A percentile compares a stretch with the other conserved stretches of the same genome.
phyloP scores from a whole-genome alignment of 2,797 vertebrate genomes.

The Thaleichthys pacificus region DNA sequence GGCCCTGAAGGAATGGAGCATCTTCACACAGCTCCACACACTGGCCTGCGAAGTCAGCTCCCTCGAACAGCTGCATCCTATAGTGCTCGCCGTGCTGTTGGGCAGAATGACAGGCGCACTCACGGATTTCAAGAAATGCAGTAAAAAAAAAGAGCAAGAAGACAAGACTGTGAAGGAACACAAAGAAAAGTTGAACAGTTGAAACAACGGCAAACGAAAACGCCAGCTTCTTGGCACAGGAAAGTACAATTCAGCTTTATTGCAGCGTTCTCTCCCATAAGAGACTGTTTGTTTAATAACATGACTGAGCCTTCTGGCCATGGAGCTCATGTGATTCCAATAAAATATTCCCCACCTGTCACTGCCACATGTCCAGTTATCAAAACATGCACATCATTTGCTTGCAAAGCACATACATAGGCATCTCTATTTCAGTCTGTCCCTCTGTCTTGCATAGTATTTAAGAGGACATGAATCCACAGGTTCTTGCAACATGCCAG shows the following conservation, averaged over 20 bases:
- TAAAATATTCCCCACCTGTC: no score
- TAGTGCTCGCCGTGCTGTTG: slow-evolving; percentile 83
- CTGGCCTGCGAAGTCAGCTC: slow-evolving; percentile 78
- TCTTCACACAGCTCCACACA: slow-evolving; percentile 83
- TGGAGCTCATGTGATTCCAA: no score
- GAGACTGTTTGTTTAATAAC: no score
- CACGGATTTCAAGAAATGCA: slow-evolving; percentile 19
- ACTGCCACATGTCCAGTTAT: no score
- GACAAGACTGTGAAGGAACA: background rate
- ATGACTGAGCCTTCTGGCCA: no score
- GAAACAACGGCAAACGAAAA: no score
- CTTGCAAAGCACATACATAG: background rate
- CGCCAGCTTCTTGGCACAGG: no score
- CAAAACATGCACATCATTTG: background rate
- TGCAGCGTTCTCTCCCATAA: no score
- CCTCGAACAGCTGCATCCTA: slow-evolving; percentile 83
- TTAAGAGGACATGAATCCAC: background rate
- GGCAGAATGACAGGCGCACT: slow-evolving; percentile 41
- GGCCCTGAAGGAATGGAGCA: slow-evolving; percentile 82
- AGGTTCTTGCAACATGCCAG: background rate
- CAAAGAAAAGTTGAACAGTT: background rate
- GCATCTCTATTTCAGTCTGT: background rate
- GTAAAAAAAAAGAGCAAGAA: background rate
- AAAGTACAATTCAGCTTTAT: no score
- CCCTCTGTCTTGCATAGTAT: background rate